Evolutionary conservation across 2,113 vertebrate species (phyloP), one percentile per base, ranked within the genome.

Genomic region (Mionectes macconnelli): DNA sequence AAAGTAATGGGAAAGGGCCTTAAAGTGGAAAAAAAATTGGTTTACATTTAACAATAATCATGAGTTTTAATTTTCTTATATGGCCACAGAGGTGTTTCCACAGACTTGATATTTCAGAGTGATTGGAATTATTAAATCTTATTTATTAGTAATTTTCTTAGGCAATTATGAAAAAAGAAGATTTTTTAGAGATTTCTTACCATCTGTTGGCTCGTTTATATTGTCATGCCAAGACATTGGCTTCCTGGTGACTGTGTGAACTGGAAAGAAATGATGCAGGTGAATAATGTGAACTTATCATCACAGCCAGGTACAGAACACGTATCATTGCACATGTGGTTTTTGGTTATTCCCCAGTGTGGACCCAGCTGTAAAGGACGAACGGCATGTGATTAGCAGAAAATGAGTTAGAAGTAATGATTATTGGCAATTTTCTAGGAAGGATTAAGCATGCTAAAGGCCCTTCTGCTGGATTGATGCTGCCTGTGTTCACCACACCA

Each of bases 231-330:
- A 97, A 37, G 98, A 97, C 98, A 98, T 98, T 33, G 98, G 98
- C 84, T 99, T 99, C 95, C 98, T 98, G n/a, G 98, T 14, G 8
- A 99, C 85, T 2, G 97, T 55, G 45, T 99, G 98, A 81, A 98
- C 99, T 99, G 85, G 12, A 89, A 86, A 77, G 69, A 95, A 94
- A 93, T 5, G 3, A 52, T 35, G 33, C 16, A 86, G 37, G 25
- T 79, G 63, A 74, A 63, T 2, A 35, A 28, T 28, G 27, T 53
- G 42, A 66, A 18, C 19, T 33, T 35, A 69, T 16, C 45, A 64
- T 67, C 47, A 19, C 55, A 60, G 52, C 27, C 10, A 35, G 24
- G 8, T n/a, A 13, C 3, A n/a, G 20, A 31, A 11, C 35, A 45
- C 19, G 25, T 21, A 4, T 57, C 17, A 47, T 1, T 22, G 59